Conservation (phyloP, 2,888 invertebrate species). For the Idaea straminata region DNA sequence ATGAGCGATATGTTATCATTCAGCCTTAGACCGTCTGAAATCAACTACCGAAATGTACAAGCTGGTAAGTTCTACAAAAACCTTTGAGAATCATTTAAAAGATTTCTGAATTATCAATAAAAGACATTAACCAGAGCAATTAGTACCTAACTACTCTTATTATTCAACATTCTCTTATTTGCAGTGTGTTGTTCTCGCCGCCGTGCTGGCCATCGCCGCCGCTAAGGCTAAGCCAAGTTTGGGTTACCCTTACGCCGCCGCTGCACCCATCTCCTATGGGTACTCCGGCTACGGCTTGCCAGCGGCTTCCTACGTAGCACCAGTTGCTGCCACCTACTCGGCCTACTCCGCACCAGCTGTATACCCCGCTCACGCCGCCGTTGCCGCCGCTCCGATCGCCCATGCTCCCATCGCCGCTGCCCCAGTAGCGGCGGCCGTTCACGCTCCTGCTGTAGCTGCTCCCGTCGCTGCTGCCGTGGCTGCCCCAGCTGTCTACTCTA, state of each 20-base stretch:
- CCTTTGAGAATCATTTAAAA: not conserved
- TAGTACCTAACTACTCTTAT: not conserved
- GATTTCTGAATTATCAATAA: not conserved
- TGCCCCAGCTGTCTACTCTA: not conserved
- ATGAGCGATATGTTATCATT: conserved; percentile 16
- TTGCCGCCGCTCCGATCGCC: conserved; percentile 10
- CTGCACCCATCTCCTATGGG: conserved; percentile 10
- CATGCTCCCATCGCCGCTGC: not conserved
- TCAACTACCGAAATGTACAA: conserved; percentile 21
- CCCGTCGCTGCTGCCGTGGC: conserved; percentile 15
- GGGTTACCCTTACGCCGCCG: conserved; percentile 19
- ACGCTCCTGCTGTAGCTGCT: conserved; percentile 16
- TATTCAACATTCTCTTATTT: not conserved
- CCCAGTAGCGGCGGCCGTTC: conserved; percentile 9
- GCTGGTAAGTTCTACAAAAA: conserved; percentile 14
- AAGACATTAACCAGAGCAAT: not conserved
- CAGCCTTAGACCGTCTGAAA: conserved; percentile 21
- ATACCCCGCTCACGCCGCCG: conserved; percentile 10
- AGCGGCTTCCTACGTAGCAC: conserved; percentile 11
- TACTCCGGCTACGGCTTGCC: conserved; percentile 25
- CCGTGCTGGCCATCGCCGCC: conserved; percentile 36
- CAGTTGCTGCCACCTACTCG: conserved; percentile 27
- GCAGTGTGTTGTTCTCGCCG: conserved; percentile 26
- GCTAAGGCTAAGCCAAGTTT: conserved; percentile 33
- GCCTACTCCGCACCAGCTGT: conserved; percentile 20